Evolutionary conservation across 92 coral and sea anemone genomes (phyloP), one percentile per base, ranked within the genome.

Genomic region (Porites divaricata): DNA sequence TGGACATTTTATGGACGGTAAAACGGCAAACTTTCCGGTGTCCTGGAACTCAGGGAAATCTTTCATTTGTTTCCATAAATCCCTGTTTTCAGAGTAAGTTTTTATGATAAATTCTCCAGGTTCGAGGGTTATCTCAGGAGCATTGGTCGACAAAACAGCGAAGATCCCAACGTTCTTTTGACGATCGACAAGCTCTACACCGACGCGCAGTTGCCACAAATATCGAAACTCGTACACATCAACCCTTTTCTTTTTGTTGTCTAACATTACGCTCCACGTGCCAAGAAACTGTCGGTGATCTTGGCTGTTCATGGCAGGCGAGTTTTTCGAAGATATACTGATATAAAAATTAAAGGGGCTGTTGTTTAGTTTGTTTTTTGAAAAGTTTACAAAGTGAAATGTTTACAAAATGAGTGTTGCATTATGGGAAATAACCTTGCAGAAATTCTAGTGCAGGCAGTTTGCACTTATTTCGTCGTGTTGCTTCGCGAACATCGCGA

Each of bases 91-190:
- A 22, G 81, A 75, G 76, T 61, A 84, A 12, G 81, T 56, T 28
- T 88, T 85, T 22, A 91, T 90, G 24, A 85, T 70, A 22, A 91
- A 91, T 73, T 91, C 95, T 45, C 95, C 95, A n/a, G 90, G 90
- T 79, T 85, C 88, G 28, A 88, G 77, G 19, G 48, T n/a, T 20
- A 90, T 68, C 52, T 80, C 88, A 11, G 90, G 89, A 9, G 50
- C 75, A 26, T 91, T 76, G n/a, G 84, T 65, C 25, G 89, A 88
- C 20, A 91, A 81, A 50, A 66, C 61, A 63, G 92, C 95, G 48
- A 68, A 76, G 16, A 58, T 74, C 9, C 72, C 74, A n/a, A 59
- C 69, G 51, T 26, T 51, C 13, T 84, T 66, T 10, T 80, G 84
- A 25, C 85, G 87, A 83, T 88, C 80, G 67, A 57, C 80, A 41